A percentile compares a stretch with the other conserved stretches of the same genome.
These are phyloP conservation scores for Rhincodon typus DNA, from an alignment of 2,797 vertebrate genomes.

Conservation along the genomic window DNA sequence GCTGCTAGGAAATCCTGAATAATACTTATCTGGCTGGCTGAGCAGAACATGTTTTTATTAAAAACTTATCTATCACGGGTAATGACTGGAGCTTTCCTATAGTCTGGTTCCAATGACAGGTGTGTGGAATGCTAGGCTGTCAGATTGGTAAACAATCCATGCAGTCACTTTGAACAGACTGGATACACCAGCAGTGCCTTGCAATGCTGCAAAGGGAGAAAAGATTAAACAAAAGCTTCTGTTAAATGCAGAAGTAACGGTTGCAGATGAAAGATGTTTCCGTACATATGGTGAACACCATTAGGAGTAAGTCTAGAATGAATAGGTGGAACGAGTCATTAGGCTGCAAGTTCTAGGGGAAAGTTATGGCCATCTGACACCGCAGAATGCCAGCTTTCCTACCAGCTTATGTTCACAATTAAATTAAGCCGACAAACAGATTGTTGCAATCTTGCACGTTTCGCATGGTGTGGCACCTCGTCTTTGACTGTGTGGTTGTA, in stretches of 20 bases:
- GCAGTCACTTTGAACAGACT: constrained; percentile 57
- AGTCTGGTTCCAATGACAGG: constrained; percentile 67
- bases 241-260: constrained; percentile 64
- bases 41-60: constrained; percentile 71
- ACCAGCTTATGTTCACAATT: constrained; percentile 82
- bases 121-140: constrained; percentile 62
- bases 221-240: constrained; percentile 63
- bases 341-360: constrained; percentile 89
- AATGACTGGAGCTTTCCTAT: constrained; percentile 68
- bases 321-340: constrained; percentile 95
- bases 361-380: constrained; percentile 80
- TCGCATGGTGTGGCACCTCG: constrained; percentile 66
- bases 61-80: constrained; percentile 74
- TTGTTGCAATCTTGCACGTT: constrained; percentile 80
- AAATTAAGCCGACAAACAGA: constrained; percentile 94
- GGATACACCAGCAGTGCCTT: constrained; percentile 61
- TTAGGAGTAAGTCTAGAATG: constrained; percentile 76
- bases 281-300: constrained; percentile 86
- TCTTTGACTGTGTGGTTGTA: neutral
- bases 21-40: constrained; percentile 67
- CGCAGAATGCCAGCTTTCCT: constrained; percentile 70
- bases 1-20: constrained; percentile 58
- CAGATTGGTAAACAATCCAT: constrained; percentile 68
- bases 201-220: constrained; percentile 44
- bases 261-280: constrained; percentile 74